These are phyloP conservation scores for Cyprinodon brontotheroides DNA, from an alignment of 2,113 vertebrate species.

Conservation along the genomic window DNA sequence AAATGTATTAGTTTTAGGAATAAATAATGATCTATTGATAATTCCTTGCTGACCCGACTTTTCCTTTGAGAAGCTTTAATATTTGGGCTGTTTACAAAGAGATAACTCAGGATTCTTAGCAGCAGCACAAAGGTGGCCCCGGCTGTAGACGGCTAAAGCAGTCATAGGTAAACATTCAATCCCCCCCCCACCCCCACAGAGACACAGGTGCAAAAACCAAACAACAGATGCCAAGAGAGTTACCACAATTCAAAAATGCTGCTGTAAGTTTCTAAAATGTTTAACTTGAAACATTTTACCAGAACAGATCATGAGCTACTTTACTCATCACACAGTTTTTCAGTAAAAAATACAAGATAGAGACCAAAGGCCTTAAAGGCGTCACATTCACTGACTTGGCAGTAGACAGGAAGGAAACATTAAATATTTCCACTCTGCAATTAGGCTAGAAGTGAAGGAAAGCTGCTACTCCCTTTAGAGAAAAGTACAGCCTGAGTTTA, in stretches of 20 bases:
- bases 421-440: slow-evolving; percentile 62
- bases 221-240: too few relatives aligned
- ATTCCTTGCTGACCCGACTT: too few relatives aligned
- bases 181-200: too few relatives aligned
- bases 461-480: slow-evolving; percentile 55
- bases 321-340: slow-evolving; percentile 22
- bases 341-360: slow-evolving; percentile 1
- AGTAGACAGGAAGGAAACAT: slow-evolving; percentile 63
- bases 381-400: slow-evolving; percentile 33
- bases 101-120: too few relatives aligned
- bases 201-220: too few relatives aligned
- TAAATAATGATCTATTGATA: too few relatives aligned
- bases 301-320: slow-evolving; percentile 16
- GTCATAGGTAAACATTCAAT: too few relatives aligned
- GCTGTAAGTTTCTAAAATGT: slow-evolving; percentile 14
- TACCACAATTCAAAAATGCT: neutral
- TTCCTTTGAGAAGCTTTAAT: too few relatives aligned
- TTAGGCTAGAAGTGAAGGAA: slow-evolving; percentile 65
- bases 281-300: slow-evolving; percentile 8
- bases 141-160: too few relatives aligned
- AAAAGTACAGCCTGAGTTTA: slow-evolving; percentile 26
- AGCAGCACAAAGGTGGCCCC: too few relatives aligned
- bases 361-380: slow-evolving; percentile 31
- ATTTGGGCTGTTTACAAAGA: too few relatives aligned
- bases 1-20: too few relatives aligned